Evolutionary conservation across 2,113 vertebrate genomes (phyloP).

Genomic region (Barnardius zonarius): DNA sequence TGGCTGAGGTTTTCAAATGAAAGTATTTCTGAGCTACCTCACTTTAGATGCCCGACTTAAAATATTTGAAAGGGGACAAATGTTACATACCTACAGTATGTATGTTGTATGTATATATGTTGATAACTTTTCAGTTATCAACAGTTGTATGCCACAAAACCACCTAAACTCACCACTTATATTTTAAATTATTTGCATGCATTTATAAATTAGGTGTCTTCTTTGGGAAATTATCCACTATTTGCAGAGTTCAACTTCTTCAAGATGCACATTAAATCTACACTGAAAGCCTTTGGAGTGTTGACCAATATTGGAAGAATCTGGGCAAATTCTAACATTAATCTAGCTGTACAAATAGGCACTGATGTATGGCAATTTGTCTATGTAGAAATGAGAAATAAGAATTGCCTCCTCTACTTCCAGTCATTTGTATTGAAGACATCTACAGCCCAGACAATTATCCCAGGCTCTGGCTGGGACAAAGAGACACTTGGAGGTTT

Average conservation of each 20-base stretch:
- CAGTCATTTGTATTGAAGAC: neutral
- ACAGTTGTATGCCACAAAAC: neutral
- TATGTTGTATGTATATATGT: too few species aligned
- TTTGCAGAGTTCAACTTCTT: neutral
- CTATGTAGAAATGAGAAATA: neutral
- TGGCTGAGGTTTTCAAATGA: neutral
- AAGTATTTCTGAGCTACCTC: neutral
- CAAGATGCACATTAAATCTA: neutral
- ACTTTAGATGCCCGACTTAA: neutral
- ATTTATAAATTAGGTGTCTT: neutral
- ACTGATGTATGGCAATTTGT: neutral
- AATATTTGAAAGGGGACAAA: neutral
- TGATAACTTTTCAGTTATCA: neutral
- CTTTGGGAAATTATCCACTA: neutral
- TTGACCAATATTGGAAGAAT: neutral
- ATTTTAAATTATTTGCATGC: neutral
- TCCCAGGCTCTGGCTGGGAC: rapidly evolving
- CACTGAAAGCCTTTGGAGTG: neutral
- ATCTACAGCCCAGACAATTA: neutral
- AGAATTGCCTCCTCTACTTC: neutral
- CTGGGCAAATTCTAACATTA: neutral
- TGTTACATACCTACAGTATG: too few species aligned
- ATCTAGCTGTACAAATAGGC: neutral
- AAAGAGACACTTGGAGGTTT: neutral
- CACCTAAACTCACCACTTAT: neutral